Base-by-base conservation (phyloP, 2,888 invertebrate species). In the Cerastis leucographa region DNA sequence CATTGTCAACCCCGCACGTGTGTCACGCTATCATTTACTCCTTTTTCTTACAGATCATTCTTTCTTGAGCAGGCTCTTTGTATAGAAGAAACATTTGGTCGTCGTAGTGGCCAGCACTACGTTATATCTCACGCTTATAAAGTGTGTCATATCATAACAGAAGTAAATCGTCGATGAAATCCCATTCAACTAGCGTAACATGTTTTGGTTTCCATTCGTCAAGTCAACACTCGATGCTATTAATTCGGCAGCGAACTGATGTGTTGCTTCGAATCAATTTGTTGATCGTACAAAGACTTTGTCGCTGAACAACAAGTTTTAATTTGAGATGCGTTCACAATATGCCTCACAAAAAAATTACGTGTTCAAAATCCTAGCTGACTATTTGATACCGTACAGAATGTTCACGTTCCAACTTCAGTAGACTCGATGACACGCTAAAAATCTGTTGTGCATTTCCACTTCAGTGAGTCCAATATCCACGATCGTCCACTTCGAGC, bases 181-280 rank as follows among this genome's bases (percentile, higher is more conserved):
- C 68, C 42, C 46, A 71, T 79, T 76, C 64, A 76, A 76, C 76
- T 79, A 78, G 59, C 40, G 66, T 59, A 71, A 80, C 64, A 76
- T 65, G 64, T 76, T 82, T 76, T 75, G 77, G 74, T 78, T 81
- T 74, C 49, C 62, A 65, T 56, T 84, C 71, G 68, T 68, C 80
- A 66, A 75, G 72, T 71, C 76, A 80, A 76, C 74, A 76, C 71
- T 83, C 64, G 19, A 62, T 71, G 40, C 49, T 25, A 69, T 77
- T 83, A 64, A 54, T 71, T 76, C 69, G 49, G 66, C 72, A 74
- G 74, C 69, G 74, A 69, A 68, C 40, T 78, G 62, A 76, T 79
- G 29, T 68, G 66, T 74, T 74, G 74, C 72, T 80, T 82, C 69
- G 66, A 75, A 51, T 69, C 44, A 51, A 62, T 76, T 69, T 81